These are phyloP conservation scores for Anolis sagrei DNA, from an alignment of 2,113 vertebrate genomes.

Conservation along the genomic window DNA sequence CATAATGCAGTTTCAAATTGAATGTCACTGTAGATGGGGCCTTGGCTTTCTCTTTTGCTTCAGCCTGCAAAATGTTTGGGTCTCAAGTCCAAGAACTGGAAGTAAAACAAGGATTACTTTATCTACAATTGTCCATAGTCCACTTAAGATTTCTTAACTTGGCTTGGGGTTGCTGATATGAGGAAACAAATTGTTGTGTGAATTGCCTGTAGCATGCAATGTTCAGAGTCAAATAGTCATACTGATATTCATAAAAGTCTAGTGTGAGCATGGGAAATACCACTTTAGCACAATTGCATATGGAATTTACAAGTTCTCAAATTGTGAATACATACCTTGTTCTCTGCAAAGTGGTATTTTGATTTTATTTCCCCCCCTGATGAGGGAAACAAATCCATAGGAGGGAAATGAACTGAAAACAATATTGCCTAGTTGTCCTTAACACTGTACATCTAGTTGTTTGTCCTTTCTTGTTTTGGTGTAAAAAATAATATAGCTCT, in stretches of 20 bases:
- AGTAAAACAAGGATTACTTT: background rate
- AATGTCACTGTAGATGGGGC: no score
- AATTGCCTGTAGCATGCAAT: background rate
- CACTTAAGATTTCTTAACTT: background rate
- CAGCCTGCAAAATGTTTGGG: background rate
- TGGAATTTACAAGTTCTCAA: slow-evolving; percentile 64
- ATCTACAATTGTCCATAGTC: background rate
- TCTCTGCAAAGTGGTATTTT: slow-evolving; percentile 64
- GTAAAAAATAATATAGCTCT: slow-evolving; percentile 30
- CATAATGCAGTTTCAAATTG: no score
- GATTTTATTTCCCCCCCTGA: slow-evolving; percentile 45
- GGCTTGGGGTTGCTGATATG: background rate
- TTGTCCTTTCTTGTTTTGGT: slow-evolving; percentile 32
- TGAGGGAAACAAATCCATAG: slow-evolving; percentile 51
- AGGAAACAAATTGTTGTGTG: no score
- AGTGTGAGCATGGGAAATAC: slow-evolving; percentile 55
- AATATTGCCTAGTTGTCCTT: slow-evolving; percentile 57
- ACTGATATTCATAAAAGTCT: slow-evolving; percentile 31
- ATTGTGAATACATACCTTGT: slow-evolving; percentile 58
- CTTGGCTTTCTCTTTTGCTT: background rate
- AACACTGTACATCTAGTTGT: slow-evolving; percentile 53
- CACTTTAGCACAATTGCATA: slow-evolving; percentile 57
- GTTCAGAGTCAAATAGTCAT: accelerated
- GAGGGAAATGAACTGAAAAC: slow-evolving; percentile 55
- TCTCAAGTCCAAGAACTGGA: background rate